Percentiles rank a stretch among this genome's conserved stretches.
These are phyloP conservation scores for Camelus bactrianus DNA, from an alignment of 2,113 vertebrate species.

Conservation along the genomic window DNA sequence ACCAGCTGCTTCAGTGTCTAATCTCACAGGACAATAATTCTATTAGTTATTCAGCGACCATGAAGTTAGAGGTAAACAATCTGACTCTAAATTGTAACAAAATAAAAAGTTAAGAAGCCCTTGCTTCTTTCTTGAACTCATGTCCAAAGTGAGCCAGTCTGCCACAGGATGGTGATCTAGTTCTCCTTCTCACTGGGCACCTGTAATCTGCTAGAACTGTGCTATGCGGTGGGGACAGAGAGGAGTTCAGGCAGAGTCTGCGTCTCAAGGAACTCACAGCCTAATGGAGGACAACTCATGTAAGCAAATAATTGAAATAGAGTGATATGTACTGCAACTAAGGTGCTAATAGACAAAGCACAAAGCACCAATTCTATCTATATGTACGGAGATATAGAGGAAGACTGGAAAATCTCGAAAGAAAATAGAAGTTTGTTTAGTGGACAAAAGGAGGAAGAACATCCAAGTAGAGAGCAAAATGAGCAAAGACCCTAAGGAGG, in stretches of 20 bases:
- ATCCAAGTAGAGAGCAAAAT: constrained; percentile 6
- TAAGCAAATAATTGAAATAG: background rate
- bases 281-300: background rate
- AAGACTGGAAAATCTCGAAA: background rate
- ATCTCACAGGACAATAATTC: background rate
- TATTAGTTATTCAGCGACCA: background rate
- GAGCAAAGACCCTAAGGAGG: background rate
- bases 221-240: background rate
- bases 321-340: background rate
- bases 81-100: background rate
- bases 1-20: background rate
- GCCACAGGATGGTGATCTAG: background rate
- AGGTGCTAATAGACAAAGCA: background rate
- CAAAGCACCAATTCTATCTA: background rate
- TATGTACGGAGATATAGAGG: background rate
- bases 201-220: background rate
- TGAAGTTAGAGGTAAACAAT: constrained; percentile 19
- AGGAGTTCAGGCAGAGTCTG: background rate
- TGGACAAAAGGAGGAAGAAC: background rate
- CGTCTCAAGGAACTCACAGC: background rate
- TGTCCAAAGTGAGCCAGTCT: background rate
- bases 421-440: constrained; percentile 27
- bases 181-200: background rate
- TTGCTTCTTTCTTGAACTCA: background rate
- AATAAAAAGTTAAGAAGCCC: background rate